Evolutionary conservation across 2,113 vertebrate genomes (phyloP).

Genomic region (Ptilonorhynchus violaceus): DNA sequence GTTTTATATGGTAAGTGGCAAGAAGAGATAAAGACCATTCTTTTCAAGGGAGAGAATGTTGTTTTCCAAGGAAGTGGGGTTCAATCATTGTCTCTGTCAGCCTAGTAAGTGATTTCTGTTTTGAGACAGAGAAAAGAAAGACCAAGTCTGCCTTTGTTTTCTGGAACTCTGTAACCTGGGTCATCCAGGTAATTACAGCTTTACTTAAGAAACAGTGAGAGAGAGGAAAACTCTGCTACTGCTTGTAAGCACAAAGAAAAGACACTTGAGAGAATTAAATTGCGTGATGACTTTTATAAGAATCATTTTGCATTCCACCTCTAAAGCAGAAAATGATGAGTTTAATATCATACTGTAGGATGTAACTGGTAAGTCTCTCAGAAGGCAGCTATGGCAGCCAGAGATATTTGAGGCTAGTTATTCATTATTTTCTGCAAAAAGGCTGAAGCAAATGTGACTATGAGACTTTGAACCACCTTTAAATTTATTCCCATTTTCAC

Average conservation of each 20-base stretch:
- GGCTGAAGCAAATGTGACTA: conserved; percentile 48
- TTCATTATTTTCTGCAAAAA: conserved; percentile 51
- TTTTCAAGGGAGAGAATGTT: not conserved
- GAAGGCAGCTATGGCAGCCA: conserved; percentile 54
- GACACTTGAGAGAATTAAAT: conserved; percentile 75
- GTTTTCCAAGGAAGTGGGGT: not conserved
- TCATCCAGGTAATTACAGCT: conserved; percentile 61
- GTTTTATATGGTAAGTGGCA: not conserved
- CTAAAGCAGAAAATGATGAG: conserved; percentile 74
- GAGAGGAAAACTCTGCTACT: conserved; percentile 27
- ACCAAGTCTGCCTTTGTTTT: conserved; percentile 51
- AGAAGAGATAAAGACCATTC: not conserved
- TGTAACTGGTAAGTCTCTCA: conserved; percentile 62
- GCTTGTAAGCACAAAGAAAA: conserved; percentile 66
- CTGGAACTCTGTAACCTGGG: conserved; percentile 9
- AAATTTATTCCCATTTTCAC: not conserved
- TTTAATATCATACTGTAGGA: conserved; percentile 72
- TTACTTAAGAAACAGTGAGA: not conserved
- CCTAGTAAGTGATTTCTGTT: not conserved
- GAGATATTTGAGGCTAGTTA: conserved; percentile 42
- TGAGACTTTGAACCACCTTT: conserved; percentile 37
- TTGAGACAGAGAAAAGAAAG: conserved; percentile 15
- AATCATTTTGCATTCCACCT: conserved; percentile 74
- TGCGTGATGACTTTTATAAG: conserved; percentile 69
- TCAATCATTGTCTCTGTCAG: not conserved